These are phyloP conservation scores for Hymenopus coronatus DNA, from an alignment of 2,888 invertebrate species.

Conservation along the genomic window DNA sequence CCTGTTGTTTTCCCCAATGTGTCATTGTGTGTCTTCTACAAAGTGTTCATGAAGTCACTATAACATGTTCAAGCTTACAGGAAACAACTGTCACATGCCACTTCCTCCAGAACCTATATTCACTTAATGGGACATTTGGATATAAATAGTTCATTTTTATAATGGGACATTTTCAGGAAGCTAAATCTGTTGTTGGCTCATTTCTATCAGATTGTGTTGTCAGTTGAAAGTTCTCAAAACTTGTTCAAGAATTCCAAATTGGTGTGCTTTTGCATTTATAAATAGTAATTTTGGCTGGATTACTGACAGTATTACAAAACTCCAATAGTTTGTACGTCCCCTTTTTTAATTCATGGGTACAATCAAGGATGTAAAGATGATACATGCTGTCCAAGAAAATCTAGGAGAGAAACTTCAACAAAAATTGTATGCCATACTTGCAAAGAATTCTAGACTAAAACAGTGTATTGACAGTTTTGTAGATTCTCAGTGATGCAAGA, in stretches of 20 bases:
- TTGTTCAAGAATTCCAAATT: neutral
- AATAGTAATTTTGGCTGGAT: slow-evolving; percentile 3
- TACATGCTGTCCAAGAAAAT: neutral
- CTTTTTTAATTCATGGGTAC: neutral
- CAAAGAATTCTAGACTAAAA: too few relatives aligned
- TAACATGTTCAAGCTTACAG: slow-evolving; percentile 37
- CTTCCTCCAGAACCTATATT: slow-evolving; percentile 41
- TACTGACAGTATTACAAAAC: neutral
- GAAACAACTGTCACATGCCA: slow-evolving; percentile 37
- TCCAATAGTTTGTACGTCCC: too few relatives aligned
- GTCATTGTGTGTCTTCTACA: too few relatives aligned
- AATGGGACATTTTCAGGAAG: slow-evolving; percentile 16
- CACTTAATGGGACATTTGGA: slow-evolving; percentile 42
- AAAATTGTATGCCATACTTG: neutral
- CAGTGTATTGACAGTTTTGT: too few relatives aligned
- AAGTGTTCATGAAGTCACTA: slow-evolving; percentile 40
- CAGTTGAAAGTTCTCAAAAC: neutral
- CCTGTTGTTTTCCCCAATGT: too few relatives aligned
- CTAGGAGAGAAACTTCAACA: neutral
- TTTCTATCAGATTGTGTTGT: neutral
- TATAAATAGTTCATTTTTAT: slow-evolving; percentile 40
- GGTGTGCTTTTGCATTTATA: neutral
- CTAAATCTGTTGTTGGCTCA: neutral
- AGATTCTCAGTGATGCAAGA: too few relatives aligned
- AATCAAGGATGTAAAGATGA: neutral